Percentiles rank a stretch among this genome's conserved stretches.
Conservation (phyloP, 2,113 vertebrate genomes). For the Psittacara wagleri region DNA sequence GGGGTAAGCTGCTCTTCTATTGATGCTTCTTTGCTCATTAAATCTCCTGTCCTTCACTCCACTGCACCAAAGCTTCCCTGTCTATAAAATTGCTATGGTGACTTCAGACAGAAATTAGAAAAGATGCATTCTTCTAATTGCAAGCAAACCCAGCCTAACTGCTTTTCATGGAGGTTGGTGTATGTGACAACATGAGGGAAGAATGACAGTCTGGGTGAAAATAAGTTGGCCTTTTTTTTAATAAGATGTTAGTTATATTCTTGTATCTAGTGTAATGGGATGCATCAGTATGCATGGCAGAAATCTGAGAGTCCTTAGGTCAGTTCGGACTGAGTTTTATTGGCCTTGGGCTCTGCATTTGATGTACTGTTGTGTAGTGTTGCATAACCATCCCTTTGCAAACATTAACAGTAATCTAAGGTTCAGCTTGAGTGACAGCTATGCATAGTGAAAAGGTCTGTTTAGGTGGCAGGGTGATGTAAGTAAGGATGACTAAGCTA, state of each 20-base stretch:
- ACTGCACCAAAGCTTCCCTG: neutral
- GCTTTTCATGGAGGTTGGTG: neutral
- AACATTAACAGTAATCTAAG: neutral
- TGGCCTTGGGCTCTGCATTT: neutral
- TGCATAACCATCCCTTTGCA: neutral
- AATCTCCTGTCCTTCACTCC: neutral
- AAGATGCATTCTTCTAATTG: neutral
- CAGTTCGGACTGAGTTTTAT: neutral
- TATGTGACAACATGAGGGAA: neutral
- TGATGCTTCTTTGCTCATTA: neutral
- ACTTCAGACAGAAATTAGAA: conserved; percentile 1
- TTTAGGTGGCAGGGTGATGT: conserved; percentile 40
- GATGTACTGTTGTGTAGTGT: neutral
- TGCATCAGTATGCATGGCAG: conserved; percentile 17
- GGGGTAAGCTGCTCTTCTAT: neutral
- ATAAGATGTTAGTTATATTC: neutral
- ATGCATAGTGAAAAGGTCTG: neutral
- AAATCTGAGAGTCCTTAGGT: neutral
- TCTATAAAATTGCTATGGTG: neutral
- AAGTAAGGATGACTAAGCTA: conserved; percentile 19
- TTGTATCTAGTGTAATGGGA: neutral
- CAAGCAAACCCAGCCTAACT: neutral
- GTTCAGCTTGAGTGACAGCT: conserved; percentile 11
- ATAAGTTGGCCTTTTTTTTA: neutral
- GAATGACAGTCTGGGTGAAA: neutral